A percentile compares a stretch with the other conserved stretches of the same genome.
phyloP scores from a whole-genome alignment of 2,888 invertebrate genomes.

The Onchidella celtica region DNA sequence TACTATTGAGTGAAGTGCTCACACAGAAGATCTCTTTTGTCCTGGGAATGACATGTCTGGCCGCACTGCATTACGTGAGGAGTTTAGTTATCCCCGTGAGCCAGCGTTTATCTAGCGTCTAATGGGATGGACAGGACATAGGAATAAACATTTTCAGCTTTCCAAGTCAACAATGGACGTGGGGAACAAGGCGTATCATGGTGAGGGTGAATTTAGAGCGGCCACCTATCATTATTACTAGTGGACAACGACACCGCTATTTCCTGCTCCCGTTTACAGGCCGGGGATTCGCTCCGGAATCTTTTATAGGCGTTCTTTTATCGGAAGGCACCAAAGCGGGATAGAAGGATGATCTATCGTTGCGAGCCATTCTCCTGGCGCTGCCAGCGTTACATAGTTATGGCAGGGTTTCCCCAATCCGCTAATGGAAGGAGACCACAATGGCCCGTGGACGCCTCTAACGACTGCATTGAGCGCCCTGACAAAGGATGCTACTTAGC shows the following conservation, averaged over 20 bases:
- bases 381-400: constrained; percentile 29
- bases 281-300: neutral
- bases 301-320: constrained; percentile 18
- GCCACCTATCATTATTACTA: neutral
- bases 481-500: constrained; percentile 50
- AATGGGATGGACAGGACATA: neutral
- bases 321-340: constrained; percentile 35
- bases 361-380: constrained; percentile 8
- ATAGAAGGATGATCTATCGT: constrained; percentile 43
- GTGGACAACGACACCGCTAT: constrained; percentile 3
- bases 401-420: constrained; percentile 24
- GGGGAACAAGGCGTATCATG: neutral
- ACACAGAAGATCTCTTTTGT: too few relatives aligned
- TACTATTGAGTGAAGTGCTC: too few relatives aligned
- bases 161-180: neutral
- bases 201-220: neutral
- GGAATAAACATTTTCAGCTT: neutral
- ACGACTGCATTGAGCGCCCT: constrained; percentile 41
- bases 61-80: too few relatives aligned
- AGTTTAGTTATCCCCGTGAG: too few relatives aligned
- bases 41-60: too few relatives aligned
- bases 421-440: constrained; percentile 40
- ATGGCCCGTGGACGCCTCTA: constrained; percentile 19
- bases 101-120: too few relatives aligned
- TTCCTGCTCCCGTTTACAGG: neutral